Percentiles rank a stretch among this genome's conserved stretches.
Evolutionary conservation across 2,888 invertebrate species (phyloP).

Genomic region (Villa cingulata): DNA sequence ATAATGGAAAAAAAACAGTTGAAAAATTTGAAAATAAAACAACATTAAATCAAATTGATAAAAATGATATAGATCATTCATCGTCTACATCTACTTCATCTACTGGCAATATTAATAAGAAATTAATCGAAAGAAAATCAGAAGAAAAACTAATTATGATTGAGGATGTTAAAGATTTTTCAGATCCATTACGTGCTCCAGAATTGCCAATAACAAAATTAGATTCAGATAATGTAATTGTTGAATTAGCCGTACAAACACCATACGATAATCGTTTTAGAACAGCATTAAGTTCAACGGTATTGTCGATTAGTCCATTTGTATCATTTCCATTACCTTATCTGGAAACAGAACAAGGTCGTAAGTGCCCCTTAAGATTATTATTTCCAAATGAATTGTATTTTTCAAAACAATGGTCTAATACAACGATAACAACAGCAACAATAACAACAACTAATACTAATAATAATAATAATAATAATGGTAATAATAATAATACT

Average conservation of each 20-base stretch:
- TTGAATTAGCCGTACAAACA: conserved; percentile 37
- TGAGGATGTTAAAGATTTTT: conserved; percentile 48
- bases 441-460: neutral
- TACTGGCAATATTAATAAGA: conserved; percentile 10
- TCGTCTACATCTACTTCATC: neutral
- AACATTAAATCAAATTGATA: conserved; percentile 19
- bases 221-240: conserved; percentile 20
- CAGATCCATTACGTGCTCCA: conserved; percentile 63
- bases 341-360: conserved; percentile 71
- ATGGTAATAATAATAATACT: conserved; percentile 22
- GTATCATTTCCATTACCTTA: conserved; percentile 74
- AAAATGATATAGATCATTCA: neutral
- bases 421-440: conserved; percentile 15
- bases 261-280: conserved; percentile 55
- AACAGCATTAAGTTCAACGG: conserved; percentile 57
- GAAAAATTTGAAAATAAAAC: conserved; percentile 5
- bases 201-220: conserved; percentile 30
- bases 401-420: conserved; percentile 49
- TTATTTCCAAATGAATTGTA: conserved; percentile 63
- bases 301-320: conserved; percentile 76
- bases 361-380: conserved; percentile 54
- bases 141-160: conserved; percentile 43
- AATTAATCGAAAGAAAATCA: conserved; percentile 24
- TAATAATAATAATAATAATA: conserved; percentile 7
- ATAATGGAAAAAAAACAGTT: neutral